A percentile compares a stretch with the other conserved stretches of the same genome.
Conservation (phyloP, 2,888 invertebrate genomes). For the Eremobia ochroleuca region DNA sequence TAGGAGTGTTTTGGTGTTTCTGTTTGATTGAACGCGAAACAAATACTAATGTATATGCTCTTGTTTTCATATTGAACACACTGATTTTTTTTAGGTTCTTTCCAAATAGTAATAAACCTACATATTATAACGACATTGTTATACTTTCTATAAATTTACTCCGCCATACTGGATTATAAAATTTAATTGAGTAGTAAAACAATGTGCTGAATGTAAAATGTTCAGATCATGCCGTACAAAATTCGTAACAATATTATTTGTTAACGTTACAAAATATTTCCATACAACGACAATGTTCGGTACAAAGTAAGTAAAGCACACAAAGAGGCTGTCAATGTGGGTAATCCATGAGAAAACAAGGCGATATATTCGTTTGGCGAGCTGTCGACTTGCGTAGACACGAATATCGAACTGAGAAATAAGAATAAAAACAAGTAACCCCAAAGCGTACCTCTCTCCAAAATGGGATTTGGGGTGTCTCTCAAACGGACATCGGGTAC, state of each 20-base stretch:
- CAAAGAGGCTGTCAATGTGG: slow-evolving; percentile 73
- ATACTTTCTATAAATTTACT: slow-evolving; percentile 29
- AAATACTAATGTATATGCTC: not conserved
- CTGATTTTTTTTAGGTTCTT: not conserved
- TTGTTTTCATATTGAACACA: not conserved
- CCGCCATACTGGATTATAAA: slow-evolving; percentile 32
- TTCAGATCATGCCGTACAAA: slow-evolving; percentile 45
- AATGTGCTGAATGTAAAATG: slow-evolving; percentile 45
- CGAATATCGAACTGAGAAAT: slow-evolving; percentile 41
- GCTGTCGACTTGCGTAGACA: slow-evolving; percentile 65
- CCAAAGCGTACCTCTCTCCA: slow-evolving; percentile 29
- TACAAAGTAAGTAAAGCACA: slow-evolving; percentile 68
- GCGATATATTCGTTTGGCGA: slow-evolving; percentile 71
- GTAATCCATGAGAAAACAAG: slow-evolving; percentile 73
- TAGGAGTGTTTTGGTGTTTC: slow-evolving; percentile 22
- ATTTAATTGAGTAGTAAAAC: slow-evolving; percentile 53
- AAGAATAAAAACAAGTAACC: slow-evolving; percentile 43
- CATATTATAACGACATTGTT: slow-evolving; percentile 10
- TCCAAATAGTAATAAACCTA: slow-evolving; percentile 1
- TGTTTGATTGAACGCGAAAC: slow-evolving; percentile 3
- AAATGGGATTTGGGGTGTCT: slow-evolving; percentile 38
- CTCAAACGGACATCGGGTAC: slow-evolving; percentile 20
- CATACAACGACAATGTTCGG: slow-evolving; percentile 43
- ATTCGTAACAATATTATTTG: slow-evolving; percentile 58
- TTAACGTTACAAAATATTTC: slow-evolving; percentile 56